Evolutionary conservation across 2,888 invertebrate genomes (phyloP).

Genomic region (Papilio gigon): DNA sequence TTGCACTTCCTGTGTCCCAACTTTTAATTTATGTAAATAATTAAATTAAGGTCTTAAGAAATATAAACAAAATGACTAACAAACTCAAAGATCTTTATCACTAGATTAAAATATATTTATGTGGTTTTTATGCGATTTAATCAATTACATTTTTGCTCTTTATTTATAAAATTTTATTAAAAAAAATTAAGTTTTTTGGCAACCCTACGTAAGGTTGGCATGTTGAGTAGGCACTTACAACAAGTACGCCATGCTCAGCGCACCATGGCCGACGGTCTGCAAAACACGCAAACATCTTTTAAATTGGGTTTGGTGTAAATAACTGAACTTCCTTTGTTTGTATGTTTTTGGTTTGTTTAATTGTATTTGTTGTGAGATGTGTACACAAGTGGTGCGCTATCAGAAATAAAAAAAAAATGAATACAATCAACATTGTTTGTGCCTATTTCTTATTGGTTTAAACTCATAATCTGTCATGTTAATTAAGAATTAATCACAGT

Average conservation of each 20-base stretch:
- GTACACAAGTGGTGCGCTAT: background rate
- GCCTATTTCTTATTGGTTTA: background rate
- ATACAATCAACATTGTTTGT: background rate
- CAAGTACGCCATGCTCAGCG: background rate
- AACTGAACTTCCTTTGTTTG: conserved; percentile 16
- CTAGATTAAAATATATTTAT: background rate
- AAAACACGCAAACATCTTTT: conserved; percentile 23
- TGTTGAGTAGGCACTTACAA: background rate
- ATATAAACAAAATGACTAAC: background rate
- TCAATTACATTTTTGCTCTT: no score
- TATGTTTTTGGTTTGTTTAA: conserved; percentile 1
- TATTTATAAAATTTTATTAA: no score
- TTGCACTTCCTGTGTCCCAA: no score
- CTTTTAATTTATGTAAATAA: no score
- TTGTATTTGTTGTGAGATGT: background rate
- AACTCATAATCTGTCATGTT: background rate
- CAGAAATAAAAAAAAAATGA: conserved; percentile 1
- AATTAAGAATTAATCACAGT: background rate
- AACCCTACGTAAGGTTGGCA: conserved; percentile 9
- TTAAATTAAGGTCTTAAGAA: background rate
- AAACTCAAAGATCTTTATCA: background rate
- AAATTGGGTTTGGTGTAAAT: conserved; percentile 18
- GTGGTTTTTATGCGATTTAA: no score
- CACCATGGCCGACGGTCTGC: background rate
- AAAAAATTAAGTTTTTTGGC: background rate